These are phyloP conservation scores for Caradrina kadenii DNA, from an alignment of 2,888 invertebrate genomes.

Conservation along the genomic window DNA sequence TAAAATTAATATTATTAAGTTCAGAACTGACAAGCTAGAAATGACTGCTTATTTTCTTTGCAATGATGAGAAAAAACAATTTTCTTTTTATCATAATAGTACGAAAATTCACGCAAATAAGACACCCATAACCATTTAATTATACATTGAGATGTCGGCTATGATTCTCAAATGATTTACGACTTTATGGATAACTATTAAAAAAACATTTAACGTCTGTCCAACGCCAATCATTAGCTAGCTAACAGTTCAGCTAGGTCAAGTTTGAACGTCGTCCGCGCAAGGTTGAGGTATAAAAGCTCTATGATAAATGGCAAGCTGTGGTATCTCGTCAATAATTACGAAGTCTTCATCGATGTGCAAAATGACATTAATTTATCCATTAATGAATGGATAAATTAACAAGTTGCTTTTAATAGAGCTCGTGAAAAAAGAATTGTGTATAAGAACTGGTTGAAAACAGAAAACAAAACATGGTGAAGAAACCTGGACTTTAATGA, in stretches of 20 bases:
- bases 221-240: conserved; percentile 58
- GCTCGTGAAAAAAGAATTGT: neutral
- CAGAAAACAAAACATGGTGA: no score
- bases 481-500: no score
- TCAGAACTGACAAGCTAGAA: conserved; percentile 16
- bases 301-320: conserved; percentile 33
- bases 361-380: neutral
- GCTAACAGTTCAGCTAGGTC: conserved; percentile 66
- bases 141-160: conserved; percentile 22
- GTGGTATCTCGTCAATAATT: neutral
- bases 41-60: conserved; percentile 7
- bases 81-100: conserved; percentile 7
- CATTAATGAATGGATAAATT: neutral
- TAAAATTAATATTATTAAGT: conserved; percentile 10
- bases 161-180: conserved; percentile 46
- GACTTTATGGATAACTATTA: conserved; percentile 44
- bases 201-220: conserved; percentile 57
- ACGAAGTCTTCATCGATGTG: neutral
- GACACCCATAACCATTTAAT: conserved; percentile 17
- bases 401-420: neutral
- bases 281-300: conserved; percentile 67
- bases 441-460: neutral
- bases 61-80: conserved; percentile 1
- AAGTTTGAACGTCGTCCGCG: conserved; percentile 68
- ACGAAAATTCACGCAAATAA: conserved; percentile 29